Evolutionary conservation across 1,140 invertebrate species (phyloP).

Genomic region (Apis florea): DNA sequence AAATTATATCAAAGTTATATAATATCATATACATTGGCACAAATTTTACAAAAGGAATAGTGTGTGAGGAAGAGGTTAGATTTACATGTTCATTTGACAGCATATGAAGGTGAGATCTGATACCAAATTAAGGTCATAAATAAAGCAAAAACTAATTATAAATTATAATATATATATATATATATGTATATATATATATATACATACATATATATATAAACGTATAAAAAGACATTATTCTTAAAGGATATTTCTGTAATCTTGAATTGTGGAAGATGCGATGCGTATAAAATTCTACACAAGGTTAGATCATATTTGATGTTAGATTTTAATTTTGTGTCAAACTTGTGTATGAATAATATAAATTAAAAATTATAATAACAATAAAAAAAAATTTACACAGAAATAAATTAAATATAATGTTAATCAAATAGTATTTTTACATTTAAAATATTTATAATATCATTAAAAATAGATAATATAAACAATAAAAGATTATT

Average conservation of each 20-base stretch:
- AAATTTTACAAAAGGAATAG: background rate
- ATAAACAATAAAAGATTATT: background rate
- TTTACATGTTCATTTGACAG: conserved; percentile 32
- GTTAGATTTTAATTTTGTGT: conserved; percentile 22
- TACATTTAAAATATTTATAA: background rate
- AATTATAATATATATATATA: background rate
- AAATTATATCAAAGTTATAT: background rate
- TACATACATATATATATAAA: background rate
- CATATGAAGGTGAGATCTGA: conserved; percentile 30
- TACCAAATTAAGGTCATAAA: conserved; percentile 25
- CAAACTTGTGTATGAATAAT: too few species aligned
- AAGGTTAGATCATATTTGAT: conserved; percentile 40
- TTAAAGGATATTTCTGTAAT: conserved; percentile 27
- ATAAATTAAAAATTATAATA: background rate
- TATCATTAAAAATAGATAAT: background rate
- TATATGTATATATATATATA: too few species aligned
- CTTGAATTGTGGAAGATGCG: conserved; percentile 31
- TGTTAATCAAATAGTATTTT: background rate
- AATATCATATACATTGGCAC: background rate
- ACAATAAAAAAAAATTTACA: background rate
- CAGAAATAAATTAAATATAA: background rate
- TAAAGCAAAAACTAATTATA: conserved; percentile 27
- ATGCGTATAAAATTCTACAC: conserved; percentile 44
- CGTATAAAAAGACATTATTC: conserved; percentile 23
- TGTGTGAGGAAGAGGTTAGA: conserved; percentile 8